These are phyloP conservation scores for Ricordea florida DNA, from an alignment of 92 coral and sea anemone genomes.

Conservation along the genomic window DNA sequence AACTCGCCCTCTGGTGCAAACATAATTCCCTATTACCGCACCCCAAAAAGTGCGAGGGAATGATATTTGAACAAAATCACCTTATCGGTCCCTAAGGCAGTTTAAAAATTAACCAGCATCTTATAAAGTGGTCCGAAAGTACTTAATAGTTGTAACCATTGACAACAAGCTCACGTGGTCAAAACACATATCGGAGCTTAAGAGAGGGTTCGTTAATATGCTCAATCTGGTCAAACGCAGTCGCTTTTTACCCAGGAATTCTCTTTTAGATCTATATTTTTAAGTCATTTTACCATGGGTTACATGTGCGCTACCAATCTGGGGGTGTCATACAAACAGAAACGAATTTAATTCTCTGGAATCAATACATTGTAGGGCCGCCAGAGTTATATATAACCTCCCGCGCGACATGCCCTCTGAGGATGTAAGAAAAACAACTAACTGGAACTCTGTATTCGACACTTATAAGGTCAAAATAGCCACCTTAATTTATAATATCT, in stretches of 20 bases:
- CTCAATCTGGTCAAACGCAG: slow-evolving; percentile 21
- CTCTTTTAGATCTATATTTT: slow-evolving; percentile 34
- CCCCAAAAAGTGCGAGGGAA: too few species aligned
- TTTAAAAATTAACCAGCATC: too few species aligned
- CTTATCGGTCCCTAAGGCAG: too few species aligned
- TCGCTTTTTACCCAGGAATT: slow-evolving; percentile 15
- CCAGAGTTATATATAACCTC: slow-evolving; percentile 7
- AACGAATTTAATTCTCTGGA: not conserved
- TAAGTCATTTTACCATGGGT: slow-evolving; percentile 31
- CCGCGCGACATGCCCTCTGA: slow-evolving; percentile 29
- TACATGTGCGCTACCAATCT: slow-evolving; percentile 33
- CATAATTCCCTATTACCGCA: too few species aligned
- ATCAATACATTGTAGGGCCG: slow-evolving; percentile 20
- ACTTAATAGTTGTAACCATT: too few species aligned
- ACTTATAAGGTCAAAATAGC: not conserved
- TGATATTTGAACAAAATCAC: too few species aligned
- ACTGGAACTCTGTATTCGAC: not conserved
- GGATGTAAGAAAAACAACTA: slow-evolving; percentile 1
- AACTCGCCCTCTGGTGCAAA: too few species aligned
- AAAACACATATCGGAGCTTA: too few species aligned
- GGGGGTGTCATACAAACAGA: slow-evolving; percentile 24
- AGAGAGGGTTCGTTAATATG: slow-evolving; percentile 30
- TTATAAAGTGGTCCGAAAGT: too few species aligned
- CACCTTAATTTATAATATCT: not conserved
- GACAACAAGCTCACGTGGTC: too few species aligned